Conservation (phyloP, 2,797 vertebrate species). For the Arctocebus calabarensis region DNA sequence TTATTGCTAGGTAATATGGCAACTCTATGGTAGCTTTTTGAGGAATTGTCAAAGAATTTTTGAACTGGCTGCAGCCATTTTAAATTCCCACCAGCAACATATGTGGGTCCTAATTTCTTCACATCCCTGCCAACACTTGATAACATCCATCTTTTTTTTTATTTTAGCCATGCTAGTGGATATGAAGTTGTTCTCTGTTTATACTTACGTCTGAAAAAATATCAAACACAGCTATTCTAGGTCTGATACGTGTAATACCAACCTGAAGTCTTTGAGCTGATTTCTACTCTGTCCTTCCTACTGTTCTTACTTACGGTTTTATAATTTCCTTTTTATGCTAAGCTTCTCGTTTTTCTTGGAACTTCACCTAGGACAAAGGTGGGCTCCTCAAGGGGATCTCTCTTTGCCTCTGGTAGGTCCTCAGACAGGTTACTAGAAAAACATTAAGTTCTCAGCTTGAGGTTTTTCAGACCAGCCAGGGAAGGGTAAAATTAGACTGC, state of each 20-base stretch:
- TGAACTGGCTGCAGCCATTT: conserved; percentile 1
- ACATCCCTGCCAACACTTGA: not conserved
- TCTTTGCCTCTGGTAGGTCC: not conserved
- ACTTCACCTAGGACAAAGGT: not conserved
- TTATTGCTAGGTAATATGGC: not conserved
- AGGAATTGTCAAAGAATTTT: not conserved
- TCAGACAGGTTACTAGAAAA: not conserved
- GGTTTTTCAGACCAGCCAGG: not conserved
- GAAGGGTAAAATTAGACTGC: not conserved
- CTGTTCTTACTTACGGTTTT: not conserved
- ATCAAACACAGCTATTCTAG: not conserved
- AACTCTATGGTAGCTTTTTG: not conserved
- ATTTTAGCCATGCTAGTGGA: not conserved
- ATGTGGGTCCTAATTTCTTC: not conserved
- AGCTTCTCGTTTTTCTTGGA: not conserved
- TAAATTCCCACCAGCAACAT: not conserved
- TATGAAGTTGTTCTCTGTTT: not conserved
- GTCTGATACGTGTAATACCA: not conserved
- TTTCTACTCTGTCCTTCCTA: not conserved
- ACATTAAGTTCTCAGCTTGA: not conserved
- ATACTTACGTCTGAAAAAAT: not conserved
- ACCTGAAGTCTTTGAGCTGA: not conserved
- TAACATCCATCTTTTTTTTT: not conserved
- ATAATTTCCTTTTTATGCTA: not conserved
- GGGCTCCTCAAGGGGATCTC: not conserved